Conservation (phyloP, 2,888 invertebrate genomes). For the Pseudolycoriella hygida region DNA sequence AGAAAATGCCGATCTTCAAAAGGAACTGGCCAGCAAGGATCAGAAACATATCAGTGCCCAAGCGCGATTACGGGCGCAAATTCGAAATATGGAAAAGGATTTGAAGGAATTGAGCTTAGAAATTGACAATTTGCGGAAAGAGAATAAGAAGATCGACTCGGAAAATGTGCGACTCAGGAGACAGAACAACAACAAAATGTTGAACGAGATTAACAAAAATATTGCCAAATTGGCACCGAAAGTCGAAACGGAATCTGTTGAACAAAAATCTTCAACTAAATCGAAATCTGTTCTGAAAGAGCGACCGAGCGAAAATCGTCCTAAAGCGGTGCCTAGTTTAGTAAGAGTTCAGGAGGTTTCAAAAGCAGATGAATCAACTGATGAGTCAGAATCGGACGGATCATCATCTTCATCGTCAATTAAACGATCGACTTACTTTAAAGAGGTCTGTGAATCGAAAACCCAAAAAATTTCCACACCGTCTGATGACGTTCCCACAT, state of each 20-base stretch:
- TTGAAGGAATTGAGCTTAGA: slow-evolving; percentile 43
- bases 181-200: slow-evolving; percentile 50
- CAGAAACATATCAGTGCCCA: slow-evolving; percentile 51
- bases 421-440: background rate
- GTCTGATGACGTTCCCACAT: slow-evolving; percentile 23
- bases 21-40: slow-evolving; percentile 54
- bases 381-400: background rate
- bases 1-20: slow-evolving; percentile 44
- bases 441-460: background rate
- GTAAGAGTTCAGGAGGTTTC: background rate
- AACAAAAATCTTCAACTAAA: slow-evolving; percentile 6
- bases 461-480: slow-evolving; percentile 15
- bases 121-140: slow-evolving; percentile 46
- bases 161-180: slow-evolving; percentile 37
- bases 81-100: slow-evolving; percentile 54
- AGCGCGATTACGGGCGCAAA: slow-evolving; percentile 53
- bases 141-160: slow-evolving; percentile 42
- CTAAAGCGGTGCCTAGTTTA: slow-evolving; percentile 34
- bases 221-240: slow-evolving; percentile 28
- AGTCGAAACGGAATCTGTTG: slow-evolving; percentile 15
- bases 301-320: slow-evolving; percentile 28
- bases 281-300: slow-evolving; percentile 20
- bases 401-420: background rate
- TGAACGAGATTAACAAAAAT: slow-evolving; percentile 56
- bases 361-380: slow-evolving; percentile 24